A percentile compares a stretch with the other conserved stretches of the same genome.
These are phyloP conservation scores for Aphelocoma coerulescens DNA, from an alignment of 2,113 vertebrate species.

Conservation along the genomic window DNA sequence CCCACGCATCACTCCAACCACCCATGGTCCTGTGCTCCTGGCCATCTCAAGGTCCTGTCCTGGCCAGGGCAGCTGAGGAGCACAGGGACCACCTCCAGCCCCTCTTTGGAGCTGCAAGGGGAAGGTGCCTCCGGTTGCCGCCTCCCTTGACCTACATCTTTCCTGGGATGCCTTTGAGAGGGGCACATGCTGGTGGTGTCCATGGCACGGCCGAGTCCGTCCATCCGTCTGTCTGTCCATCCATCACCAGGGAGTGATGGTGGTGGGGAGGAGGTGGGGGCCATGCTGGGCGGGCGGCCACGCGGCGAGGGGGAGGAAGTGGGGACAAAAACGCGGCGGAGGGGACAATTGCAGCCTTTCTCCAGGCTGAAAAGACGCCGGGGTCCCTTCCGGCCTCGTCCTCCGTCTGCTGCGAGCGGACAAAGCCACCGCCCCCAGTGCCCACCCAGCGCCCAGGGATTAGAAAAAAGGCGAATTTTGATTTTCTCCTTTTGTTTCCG, in stretches of 20 bases:
- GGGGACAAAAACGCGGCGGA: neutral
- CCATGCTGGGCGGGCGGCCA: fast-evolving
- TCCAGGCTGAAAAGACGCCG: conserved; percentile 6
- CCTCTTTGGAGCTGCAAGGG: neutral
- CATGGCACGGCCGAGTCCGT: fast-evolving
- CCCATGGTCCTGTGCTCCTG: fast-evolving
- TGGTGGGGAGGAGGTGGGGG: neutral
- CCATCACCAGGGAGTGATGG: neutral
- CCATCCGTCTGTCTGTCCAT: fast-evolving
- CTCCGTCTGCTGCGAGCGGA: neutral
- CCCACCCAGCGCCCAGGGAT: conserved; percentile 46
- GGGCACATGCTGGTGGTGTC: neutral
- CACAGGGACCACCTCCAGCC: neutral
- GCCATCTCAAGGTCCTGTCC: neutral
- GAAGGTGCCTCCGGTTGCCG: neutral
- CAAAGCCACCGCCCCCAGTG: conserved; percentile 16
- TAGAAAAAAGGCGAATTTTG: conserved; percentile 32
- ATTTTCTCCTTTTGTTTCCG: conserved; percentile 19
- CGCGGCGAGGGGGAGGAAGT: neutral
- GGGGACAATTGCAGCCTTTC: conserved; percentile 49
- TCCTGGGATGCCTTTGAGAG: neutral
- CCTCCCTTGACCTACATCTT: neutral
- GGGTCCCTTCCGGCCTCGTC: conserved; percentile 21
- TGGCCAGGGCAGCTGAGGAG: neutral
- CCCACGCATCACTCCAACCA: fast-evolving